Evolutionary conservation across 2,113 vertebrate genomes (phyloP).

Genomic region (Eulemur macaco): DNA sequence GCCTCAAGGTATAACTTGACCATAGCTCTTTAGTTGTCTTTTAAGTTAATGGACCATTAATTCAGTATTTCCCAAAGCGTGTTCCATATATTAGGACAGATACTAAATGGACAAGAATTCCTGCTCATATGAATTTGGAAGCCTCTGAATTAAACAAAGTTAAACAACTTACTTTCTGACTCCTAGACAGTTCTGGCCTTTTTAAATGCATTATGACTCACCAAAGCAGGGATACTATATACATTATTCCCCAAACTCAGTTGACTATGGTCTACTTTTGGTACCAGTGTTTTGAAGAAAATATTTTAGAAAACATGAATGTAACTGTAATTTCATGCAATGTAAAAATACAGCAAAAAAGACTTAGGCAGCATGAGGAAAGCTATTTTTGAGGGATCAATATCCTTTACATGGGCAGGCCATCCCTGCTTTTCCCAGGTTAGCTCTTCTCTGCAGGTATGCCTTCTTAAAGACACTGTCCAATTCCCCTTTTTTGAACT

Average conservation of each 20-base stretch:
- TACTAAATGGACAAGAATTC: constrained; percentile 23
- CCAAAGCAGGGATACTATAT: background rate
- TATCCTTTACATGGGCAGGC: background rate
- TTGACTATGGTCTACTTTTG: background rate
- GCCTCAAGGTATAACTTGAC: background rate
- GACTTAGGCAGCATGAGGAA: background rate
- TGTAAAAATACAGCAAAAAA: background rate
- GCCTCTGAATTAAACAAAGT: background rate
- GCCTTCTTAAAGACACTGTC: background rate
- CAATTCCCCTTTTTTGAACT: background rate
- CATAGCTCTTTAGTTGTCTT: background rate
- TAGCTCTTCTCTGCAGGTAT: background rate
- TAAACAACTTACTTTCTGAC: background rate
- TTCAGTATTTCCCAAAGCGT: background rate
- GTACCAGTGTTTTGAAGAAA: background rate
- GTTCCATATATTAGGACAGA: background rate
- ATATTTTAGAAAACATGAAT: background rate
- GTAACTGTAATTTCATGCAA: background rate
- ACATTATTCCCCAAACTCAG: background rate
- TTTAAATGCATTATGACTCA: background rate
- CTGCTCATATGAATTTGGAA: constrained; percentile 12
- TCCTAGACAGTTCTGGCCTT: background rate
- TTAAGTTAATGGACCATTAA: background rate
- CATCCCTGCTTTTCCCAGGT: background rate
- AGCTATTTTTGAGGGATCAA: background rate